phyloP scores from a whole-genome alignment of 2,888 invertebrate species.

The Leucophora obtusa region DNA sequence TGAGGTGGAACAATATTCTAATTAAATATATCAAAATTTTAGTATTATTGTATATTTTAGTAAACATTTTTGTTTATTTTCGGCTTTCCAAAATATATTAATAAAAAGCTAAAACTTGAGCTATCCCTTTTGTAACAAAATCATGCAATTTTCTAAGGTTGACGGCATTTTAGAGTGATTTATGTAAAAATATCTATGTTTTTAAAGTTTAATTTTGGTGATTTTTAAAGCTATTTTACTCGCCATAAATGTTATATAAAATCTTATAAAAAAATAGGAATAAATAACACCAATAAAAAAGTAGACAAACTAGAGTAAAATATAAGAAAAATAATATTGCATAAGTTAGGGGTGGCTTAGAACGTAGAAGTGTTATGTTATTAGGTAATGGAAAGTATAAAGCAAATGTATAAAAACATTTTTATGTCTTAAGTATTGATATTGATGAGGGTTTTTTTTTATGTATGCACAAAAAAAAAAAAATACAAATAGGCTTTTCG shows the following conservation, averaged over 20 bases:
- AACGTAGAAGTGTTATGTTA: constrained; percentile 4
- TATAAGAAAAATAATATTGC: constrained; percentile 7
- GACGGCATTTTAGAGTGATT: not conserved
- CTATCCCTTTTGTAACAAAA: not conserved
- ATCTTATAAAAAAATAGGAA: not conserved
- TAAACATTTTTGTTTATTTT: no score
- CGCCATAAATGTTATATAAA: not conserved
- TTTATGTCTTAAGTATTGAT: constrained; percentile 27
- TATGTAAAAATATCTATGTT: no score
- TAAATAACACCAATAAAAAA: constrained; percentile 16
- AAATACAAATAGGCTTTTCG: constrained; percentile 12
- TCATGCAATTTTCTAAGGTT: not conserved
- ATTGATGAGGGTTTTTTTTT: constrained; percentile 41
- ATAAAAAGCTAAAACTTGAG: not conserved
- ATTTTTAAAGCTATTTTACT: not conserved
- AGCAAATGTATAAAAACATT: constrained; percentile 7
- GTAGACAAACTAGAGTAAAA: constrained; percentile 33
- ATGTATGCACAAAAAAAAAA: no score
- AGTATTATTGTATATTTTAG: no score
- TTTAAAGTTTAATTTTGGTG: no score
- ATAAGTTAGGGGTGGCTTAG: not conserved
- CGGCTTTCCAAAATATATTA: no score
- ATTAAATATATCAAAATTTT: no score
- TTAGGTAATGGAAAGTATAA: not conserved
- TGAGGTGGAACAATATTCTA: no score